Evolutionary conservation across 2,113 vertebrate genomes (phyloP), one percentile per base, ranked within the genome.

Genomic region (Sinocyclocheilus rhinocerous): DNA sequence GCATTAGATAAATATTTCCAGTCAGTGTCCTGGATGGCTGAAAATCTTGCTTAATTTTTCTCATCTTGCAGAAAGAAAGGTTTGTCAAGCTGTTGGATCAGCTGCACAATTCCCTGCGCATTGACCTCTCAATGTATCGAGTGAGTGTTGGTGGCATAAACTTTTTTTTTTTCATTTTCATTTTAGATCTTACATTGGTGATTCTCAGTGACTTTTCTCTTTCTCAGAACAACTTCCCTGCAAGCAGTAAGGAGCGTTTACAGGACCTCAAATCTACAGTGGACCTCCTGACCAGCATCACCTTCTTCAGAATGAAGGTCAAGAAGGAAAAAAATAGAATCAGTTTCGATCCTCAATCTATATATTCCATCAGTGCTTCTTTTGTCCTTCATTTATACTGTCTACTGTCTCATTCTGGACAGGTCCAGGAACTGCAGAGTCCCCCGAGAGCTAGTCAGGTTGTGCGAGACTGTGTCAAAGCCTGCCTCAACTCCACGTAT

Each of bases 241-340:
- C 97, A 87, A 98, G 98, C 93, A 98, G 91, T 90, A 96, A 96
- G 1, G 98, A 99, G 2, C 92, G 98, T 10, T 94, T 99, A 84
- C 98, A 98, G 89, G 98, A 99, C 90, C 92, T 99, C 77, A 99
- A 99, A 90, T 99, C 98, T 70, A 99, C 98, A 0, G 98, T 99
- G 88, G 98, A 99, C 91, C 96, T 99, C 85, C 95, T 99, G 86
- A 99, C 98, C 89, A 99, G 98, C 94, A 99, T 99, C 93, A 99
- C 98, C 0, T 99, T 99, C 94, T 99, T 99, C 94, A 96, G 98
- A 90, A 99, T 99, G 98, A 99, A 99, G 97, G 98, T 99, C 94
- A 2, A 26, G 18, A 29, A 29, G 0, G 8, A 4, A 26, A 36
- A 76, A 76, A 50, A 33, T 20, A 33, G 4, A 11, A 39, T 20